Base-by-base conservation (phyloP, 2,888 invertebrate species). In the Lasiommata megera region DNA sequence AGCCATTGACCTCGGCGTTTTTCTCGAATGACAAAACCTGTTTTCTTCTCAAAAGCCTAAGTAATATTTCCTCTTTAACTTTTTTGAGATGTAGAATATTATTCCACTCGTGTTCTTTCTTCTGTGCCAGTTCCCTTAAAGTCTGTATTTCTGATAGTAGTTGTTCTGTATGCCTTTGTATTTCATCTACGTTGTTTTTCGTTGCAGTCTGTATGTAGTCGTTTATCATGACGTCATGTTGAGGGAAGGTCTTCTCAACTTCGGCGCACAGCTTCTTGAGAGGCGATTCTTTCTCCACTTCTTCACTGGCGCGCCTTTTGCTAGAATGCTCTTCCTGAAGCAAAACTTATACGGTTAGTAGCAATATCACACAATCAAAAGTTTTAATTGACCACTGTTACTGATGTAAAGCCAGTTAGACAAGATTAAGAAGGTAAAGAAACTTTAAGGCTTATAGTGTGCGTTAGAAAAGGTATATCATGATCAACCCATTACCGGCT, bases 21-120 rank as follows among this genome's bases (percentile, higher is more conserved):
- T 88, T 90, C 58, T 90, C 90, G 51, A 84, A 90, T 0, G 88
- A 82, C 9, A 94, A 71, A 1, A 95, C 92, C 69, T 95, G 94
- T 69, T 94, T 93, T 67, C 93, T 92, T 60, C 96, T 92, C 58
- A 95, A 90, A 34, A 97, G 82, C 65, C 96, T 89, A 6, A 95
- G 84, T 50, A 95, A 85, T 17, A 96, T 93, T 74, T 97, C 96
- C 73, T 97, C 96, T 84, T 97, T 97, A 3, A 96, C 92, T 77
- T 96, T 96, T 76, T 95, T 95, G 66, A 96, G 86, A 71, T 96
- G 94, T 11, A 97, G 79, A 54, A 97, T 94, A 60, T 95, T 94
- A 77, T 97, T 96, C 95, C 96, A 96, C 79, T 97, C 97, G 68
- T 94, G 93, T 84, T 97, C 97, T 77, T 97, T 97, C 72, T 94